Base-by-base conservation (phyloP, 2,888 invertebrate species). In the Lydus trimaculatus region DNA sequence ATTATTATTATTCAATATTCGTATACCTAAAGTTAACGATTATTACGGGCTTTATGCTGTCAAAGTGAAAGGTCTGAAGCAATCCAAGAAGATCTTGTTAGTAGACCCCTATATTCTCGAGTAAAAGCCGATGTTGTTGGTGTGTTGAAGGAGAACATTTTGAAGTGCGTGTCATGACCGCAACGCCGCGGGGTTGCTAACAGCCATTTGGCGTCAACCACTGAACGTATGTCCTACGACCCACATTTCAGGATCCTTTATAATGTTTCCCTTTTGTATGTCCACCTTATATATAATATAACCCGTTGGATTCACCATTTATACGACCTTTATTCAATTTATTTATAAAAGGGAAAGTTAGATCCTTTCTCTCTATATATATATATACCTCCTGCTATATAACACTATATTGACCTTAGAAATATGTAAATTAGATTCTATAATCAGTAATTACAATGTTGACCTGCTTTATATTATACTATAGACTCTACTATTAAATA, bases 121-220 rank as follows among this genome's bases (percentile, higher is more conserved):
- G 48, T 39, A 31, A 36, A 56, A 61, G 60, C 31, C 20, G 20
- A 23, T 56, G 56, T 56, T 56, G 25, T 56, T 25, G 52, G 56
- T 48, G 43, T 39, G 6, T 43, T 31, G 33, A 25, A 6, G n/a
- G 61, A 48, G 58, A 69, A 63, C 65, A 65, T 60, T 66, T 65
- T 25, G 71, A 64, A 71, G 71, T 70, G 73, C 71, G 73, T 73
- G 71, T 70, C 64, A 67, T 71, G 71, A 71, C 73, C 70, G 66
- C 70, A 70, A 63, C 64, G 64, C 73, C 65, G 64, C 65, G 66
- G 66, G 67, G 64, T 61, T 56, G 64, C 65, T 63, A 31, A 61
- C 66, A 52, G 67, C 71, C 64, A 71, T 73, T 73, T 71, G 65
- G 64, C 70, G 73, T 65, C 66, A 70, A 69, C 72, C 68, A 61